A percentile compares a stretch with the other conserved stretches of the same genome.
Conservation (phyloP, 1,140 invertebrate species). For the Brachionus paranguensis region DNA sequence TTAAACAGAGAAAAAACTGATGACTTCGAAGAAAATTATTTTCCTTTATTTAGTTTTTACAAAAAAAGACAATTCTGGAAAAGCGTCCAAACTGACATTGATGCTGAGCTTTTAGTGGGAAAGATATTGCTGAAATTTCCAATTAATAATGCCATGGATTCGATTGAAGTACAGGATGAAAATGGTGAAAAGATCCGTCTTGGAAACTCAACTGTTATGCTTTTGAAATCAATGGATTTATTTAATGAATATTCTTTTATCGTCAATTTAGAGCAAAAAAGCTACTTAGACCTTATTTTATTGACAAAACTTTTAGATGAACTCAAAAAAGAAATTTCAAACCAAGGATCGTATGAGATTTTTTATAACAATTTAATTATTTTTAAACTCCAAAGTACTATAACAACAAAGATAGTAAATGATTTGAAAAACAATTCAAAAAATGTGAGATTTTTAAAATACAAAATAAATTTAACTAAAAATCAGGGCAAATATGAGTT, state of each 20-base stretch:
- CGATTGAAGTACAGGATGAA: neutral
- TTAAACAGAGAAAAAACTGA: neutral
- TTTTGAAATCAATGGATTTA: neutral
- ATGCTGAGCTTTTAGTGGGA: neutral
- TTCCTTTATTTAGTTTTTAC: neutral
- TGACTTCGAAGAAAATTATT: neutral
- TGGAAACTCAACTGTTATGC: neutral
- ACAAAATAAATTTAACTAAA: neutral
- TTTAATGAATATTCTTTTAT: neutral
- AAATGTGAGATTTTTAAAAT: neutral
- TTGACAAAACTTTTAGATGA: neutral
- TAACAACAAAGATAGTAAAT: neutral
- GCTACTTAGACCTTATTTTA: neutral
- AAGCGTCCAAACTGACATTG: neutral
- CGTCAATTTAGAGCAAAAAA: neutral
- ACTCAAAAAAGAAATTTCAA: neutral
- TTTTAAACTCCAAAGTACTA: neutral
- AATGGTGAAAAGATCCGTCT: neutral
- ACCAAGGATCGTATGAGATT: neutral
- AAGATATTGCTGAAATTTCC: neutral
- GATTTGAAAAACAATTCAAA: neutral
- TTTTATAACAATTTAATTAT: neutral
- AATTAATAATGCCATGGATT: neutral
- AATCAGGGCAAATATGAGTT: neutral
- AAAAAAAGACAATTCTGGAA: neutral